Base-by-base conservation (phyloP, 2,888 invertebrate species). In the Aradus depressus region DNA sequence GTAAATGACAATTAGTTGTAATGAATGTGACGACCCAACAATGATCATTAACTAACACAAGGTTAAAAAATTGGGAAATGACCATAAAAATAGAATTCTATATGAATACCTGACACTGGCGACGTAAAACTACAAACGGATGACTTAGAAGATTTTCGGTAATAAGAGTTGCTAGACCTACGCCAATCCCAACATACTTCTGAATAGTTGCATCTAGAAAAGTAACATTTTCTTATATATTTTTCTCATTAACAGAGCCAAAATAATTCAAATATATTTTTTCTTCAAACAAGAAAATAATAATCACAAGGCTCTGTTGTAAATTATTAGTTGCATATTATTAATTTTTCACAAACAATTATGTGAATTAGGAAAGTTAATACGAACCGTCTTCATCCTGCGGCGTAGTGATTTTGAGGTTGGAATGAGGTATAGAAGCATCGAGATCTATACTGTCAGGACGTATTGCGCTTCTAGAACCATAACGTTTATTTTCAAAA, bases 81-180 rank as follows among this genome's bases (percentile, higher is more conserved):
- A 12, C 12, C 19, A 3, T 31, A 31, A n/a, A n/a, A 10, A 8
- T 31, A 31, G n/a, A 10, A 31, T 10, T 10, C n/a, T 31, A 39
- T 19, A n/a, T 34, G 62, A 70, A 71, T 58, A 89, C 89, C 77
- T 96, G 96, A 66, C 95, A 95, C 70, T 96, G 95, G 63, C 95
- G 76, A 59, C 93, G 73, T 48, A 96, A 67, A 0, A 95, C 93
- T 63, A 92, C 78, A 66, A 92, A 93, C 12, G 96, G 96, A 73
- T 96, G 95, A 63, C 90, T 87, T 49, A 96, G 71, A 44, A 96
- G 71, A 70, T 89, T 90, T 70, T 87, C 89, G 44, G 91, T 86
- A 43, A 92, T 80, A 52, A 92, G 73, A 68, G 90, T 91, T 51
- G 82, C 83, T 61, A 87, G 75, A 61, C 84, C 81, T 55, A 88